These are phyloP conservation scores for Phyllotreta striolata DNA, from an alignment of 2,888 invertebrate genomes.

Conservation along the genomic window DNA sequence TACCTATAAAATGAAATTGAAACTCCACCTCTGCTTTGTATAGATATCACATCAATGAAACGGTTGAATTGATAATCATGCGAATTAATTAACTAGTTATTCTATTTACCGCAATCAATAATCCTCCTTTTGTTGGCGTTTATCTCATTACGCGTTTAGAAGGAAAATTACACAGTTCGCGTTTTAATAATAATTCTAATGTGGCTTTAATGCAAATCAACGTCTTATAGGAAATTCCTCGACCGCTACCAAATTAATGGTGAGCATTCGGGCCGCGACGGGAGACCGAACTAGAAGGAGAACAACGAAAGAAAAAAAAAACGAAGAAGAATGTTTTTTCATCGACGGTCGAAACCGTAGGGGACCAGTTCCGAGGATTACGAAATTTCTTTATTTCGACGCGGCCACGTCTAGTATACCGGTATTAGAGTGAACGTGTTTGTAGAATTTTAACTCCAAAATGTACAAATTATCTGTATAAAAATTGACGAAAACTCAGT, in stretches of 20 bases:
- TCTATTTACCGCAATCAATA: too few relatives aligned
- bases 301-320: constrained; percentile 5
- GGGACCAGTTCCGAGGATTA: constrained; percentile 28
- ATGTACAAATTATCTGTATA: neutral
- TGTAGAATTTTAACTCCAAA: neutral
- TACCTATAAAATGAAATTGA: too few relatives aligned
- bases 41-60: too few relatives aligned
- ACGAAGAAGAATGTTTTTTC: constrained; percentile 36
- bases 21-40: too few relatives aligned
- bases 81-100: too few relatives aligned
- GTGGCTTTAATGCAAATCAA: constrained; percentile 43
- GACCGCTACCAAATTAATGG: constrained; percentile 47
- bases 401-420: neutral
- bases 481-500: too few relatives aligned
- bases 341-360: constrained; percentile 43
- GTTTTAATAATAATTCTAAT: constrained; percentile 40
- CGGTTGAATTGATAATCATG: too few relatives aligned
- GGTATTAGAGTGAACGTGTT: constrained; percentile 1
- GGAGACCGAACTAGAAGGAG: constrained; percentile 37
- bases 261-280: constrained; percentile 45
- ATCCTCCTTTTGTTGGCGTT: too few relatives aligned
- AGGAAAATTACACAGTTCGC: neutral
- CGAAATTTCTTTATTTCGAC: constrained; percentile 36
- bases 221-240: constrained; percentile 40
- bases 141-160: constrained; percentile 4